phyloP scores from a whole-genome alignment of 2,888 invertebrate species.

The Clusia tigrina region DNA sequence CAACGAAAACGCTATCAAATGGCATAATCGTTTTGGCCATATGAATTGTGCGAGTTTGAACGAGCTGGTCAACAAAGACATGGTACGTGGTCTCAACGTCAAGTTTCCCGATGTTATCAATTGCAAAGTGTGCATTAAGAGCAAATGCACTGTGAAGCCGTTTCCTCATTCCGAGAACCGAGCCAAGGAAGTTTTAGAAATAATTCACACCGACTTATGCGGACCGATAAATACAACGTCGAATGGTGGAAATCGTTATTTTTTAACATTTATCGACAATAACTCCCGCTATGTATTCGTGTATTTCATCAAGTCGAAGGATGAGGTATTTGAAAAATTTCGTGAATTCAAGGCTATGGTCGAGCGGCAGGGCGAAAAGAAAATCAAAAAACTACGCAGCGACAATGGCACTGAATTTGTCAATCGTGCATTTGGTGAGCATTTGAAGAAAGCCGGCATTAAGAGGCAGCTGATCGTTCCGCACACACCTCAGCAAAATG shows the following conservation, averaged over 20 bases:
- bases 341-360: neutral
- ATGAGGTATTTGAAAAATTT: neutral
- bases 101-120: neutral
- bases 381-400: neutral
- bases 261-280: neutral
- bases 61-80: neutral
- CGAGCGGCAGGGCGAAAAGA: neutral
- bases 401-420: neutral
- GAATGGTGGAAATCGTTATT: neutral
- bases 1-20: no score
- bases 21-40: no score
- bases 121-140: neutral
- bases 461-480: neutral
- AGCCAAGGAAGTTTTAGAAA: neutral
- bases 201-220: neutral
- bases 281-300: neutral
- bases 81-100: neutral
- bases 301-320: neutral
- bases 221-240: neutral
- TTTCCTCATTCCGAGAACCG: neutral
- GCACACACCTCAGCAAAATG: neutral
- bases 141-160: neutral
- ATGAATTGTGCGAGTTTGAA: no score
- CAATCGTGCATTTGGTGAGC: neutral
- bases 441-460: neutral